phyloP scores from a whole-genome alignment of 2,888 invertebrate genomes.

The Onchidella celtica region DNA sequence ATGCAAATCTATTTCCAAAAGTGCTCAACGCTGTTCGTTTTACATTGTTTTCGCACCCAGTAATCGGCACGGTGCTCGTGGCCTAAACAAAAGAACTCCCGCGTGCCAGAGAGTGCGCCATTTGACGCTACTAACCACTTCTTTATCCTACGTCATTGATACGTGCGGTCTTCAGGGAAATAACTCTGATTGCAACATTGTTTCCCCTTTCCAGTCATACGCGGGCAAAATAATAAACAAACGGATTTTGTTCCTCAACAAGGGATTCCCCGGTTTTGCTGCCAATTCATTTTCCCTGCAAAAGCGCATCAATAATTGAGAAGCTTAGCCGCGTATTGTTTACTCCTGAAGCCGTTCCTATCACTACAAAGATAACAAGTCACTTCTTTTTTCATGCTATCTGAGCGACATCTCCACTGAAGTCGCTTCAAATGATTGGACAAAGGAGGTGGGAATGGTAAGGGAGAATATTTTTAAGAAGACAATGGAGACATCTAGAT shows the following conservation, averaged over 20 bases:
- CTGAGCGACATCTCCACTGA: no score
- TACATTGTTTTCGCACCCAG: slow-evolving; percentile 11
- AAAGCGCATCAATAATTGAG: slow-evolving; percentile 46
- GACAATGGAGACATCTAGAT: no score
- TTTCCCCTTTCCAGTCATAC: slow-evolving; percentile 43
- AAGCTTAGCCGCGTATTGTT: background rate
- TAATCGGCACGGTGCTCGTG: background rate
- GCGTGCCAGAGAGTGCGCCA: slow-evolving; percentile 7
- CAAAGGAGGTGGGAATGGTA: no score
- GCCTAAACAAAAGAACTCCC: background rate
- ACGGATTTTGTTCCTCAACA: slow-evolving; percentile 10
- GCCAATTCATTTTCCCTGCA: slow-evolving; percentile 27
- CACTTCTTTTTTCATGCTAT: background rate
- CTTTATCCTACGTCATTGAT: slow-evolving; percentile 28
- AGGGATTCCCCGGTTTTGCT: slow-evolving; percentile 1
- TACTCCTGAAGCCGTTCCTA: background rate
- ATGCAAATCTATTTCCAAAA: slow-evolving; percentile 8
- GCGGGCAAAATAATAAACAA: slow-evolving; percentile 21
- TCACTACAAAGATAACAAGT: slow-evolving; percentile 13
- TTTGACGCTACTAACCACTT: slow-evolving; percentile 5
- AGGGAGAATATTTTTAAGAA: no score
- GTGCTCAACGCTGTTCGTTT: slow-evolving; percentile 12
- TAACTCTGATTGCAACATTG: slow-evolving; percentile 49
- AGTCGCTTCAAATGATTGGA: no score
- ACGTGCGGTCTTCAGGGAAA: slow-evolving; percentile 43